phyloP scores from a whole-genome alignment of 2,888 invertebrate genomes.

The Spatulosminthurus flaviceps region DNA sequence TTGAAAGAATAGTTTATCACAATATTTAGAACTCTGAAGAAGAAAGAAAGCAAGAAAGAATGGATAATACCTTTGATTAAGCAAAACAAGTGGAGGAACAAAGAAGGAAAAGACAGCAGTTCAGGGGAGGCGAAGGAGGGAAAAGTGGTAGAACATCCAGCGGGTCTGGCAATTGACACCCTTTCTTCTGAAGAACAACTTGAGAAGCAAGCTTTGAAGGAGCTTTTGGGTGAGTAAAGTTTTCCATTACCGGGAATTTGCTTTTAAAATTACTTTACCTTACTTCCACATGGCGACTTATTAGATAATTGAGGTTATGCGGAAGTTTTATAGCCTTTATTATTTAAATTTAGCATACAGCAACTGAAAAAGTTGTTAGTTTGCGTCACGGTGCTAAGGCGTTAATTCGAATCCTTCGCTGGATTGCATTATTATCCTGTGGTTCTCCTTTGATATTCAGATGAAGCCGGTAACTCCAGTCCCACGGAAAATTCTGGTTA shows the following conservation, averaged over 20 bases:
- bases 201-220: slow-evolving; percentile 79
- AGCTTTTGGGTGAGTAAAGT: slow-evolving; percentile 75
- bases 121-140: slow-evolving; percentile 28
- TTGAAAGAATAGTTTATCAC: not conserved
- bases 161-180: not conserved
- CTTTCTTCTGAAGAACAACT: slow-evolving; percentile 67
- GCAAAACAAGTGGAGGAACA: slow-evolving; percentile 66
- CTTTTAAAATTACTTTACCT: no score
- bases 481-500: slow-evolving; percentile 41
- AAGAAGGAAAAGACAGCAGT: slow-evolving; percentile 68
- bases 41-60: slow-evolving; percentile 60
- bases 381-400: no score
- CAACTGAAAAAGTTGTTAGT: no score
- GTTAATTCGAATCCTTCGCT: no score
- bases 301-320: no score
- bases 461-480: slow-evolving; percentile 46
- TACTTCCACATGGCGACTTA: no score
- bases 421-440: no score
- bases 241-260: no score
- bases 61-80: slow-evolving; percentile 67
- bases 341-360: no score
- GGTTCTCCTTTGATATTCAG: slow-evolving; percentile 23
- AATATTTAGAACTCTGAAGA: slow-evolving; percentile 24
- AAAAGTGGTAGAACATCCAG: not conserved
- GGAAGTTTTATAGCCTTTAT: no score